Evolutionary conservation across 2,113 vertebrate genomes (phyloP), one percentile per base, ranked within the genome.

Genomic region (Lucifuga dentata): DNA sequence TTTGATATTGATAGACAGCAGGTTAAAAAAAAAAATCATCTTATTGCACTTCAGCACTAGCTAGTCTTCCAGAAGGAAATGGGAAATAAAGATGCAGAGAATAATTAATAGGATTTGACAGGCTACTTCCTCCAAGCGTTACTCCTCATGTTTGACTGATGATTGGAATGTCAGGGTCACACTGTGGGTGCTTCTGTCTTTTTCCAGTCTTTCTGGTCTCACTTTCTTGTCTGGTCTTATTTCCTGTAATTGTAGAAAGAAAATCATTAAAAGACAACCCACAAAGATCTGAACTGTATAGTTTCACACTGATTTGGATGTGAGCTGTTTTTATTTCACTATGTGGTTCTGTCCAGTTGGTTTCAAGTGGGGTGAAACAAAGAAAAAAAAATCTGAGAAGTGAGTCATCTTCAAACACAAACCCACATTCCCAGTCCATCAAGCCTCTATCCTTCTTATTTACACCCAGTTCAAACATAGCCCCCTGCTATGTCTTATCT

Each of bases 81-180:
- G 19, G 46, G 53, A 35, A 58, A 56, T 35, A 29, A 55, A 80
- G 46, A 65, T 76, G 62, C 55, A 10, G 49, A 33, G 38, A 68
- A 78, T 85, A 83, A 86, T 88, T 84, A 85, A 81, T 45, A 70
- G 44, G 65, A 43, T 68, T 44, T 69, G 76, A 80, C 70, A 75
- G 62, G 23, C 44, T 61, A 53, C 50, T 63, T 64, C 53, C 29
- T 67, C 41, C n/a, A 12, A 69, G 67, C 38, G 2, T 55, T 78
- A 53, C 62, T 68, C 52, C 20, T 33, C 5, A 73, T 55, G 26
- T 68, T 81, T 86, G 76, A 78, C 32, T 77, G 83, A 78, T 76
- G 77, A 61, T 56, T 45, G 52, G 32, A 61, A 48, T 15, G 35
- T 17, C 29, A 36, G 64, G 81, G 66, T 81, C 70, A 64, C 46